Evolutionary conservation across 2,888 invertebrate species (phyloP).

Genomic region (Geophilus truncorum): DNA sequence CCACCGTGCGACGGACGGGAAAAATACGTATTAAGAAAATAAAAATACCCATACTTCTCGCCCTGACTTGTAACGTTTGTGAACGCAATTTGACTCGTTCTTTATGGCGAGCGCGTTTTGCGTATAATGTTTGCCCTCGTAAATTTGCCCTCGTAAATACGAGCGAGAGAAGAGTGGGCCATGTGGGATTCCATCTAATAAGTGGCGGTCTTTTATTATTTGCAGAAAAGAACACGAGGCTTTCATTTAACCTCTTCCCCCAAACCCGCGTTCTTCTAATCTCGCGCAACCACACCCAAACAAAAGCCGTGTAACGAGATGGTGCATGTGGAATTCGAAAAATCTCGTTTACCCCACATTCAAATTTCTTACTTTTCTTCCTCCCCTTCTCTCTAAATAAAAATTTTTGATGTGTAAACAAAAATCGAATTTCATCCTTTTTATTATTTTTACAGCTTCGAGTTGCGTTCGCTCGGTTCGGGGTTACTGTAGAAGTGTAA

Average conservation of each 20-base stretch:
- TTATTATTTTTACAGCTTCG: not conserved
- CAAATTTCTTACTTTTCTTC: not conserved
- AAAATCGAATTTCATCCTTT: not conserved
- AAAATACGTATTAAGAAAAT: not conserved
- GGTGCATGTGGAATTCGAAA: not conserved
- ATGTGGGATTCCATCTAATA: not conserved
- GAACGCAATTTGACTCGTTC: not conserved
- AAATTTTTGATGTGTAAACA: not conserved
- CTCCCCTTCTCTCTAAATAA: no score
- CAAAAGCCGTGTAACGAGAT: not conserved
- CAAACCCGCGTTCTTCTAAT: not conserved
- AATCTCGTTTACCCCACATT: not conserved
- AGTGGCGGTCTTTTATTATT: not conserved
- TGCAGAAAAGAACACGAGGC: not conserved
- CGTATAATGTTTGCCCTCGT: constrained; percentile 4
- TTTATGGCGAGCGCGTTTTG: constrained; percentile 1
- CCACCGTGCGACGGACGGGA: not conserved
- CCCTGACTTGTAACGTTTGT: not conserved
- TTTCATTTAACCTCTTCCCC: not conserved
- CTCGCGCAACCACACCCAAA: not conserved
- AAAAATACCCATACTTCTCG: no score
- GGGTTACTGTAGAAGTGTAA: not conserved
- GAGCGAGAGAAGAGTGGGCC: not conserved
- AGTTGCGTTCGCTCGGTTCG: no score
- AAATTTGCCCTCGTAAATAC: not conserved